Base-by-base conservation (phyloP, 1,140 invertebrate species). In the Zaprionus taronus region DNA sequence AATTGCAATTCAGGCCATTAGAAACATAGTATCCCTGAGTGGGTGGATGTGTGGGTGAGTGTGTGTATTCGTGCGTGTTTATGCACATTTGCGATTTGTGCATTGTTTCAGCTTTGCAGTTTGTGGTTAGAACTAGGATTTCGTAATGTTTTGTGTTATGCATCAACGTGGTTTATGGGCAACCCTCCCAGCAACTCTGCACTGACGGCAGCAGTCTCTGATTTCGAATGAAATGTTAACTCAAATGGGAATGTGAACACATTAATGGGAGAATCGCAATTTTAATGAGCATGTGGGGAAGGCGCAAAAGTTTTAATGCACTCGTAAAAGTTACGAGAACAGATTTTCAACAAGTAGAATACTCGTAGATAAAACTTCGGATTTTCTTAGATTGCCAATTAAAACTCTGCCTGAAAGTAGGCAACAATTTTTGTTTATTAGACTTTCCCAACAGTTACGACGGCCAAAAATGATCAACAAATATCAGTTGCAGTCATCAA, bases 1-100 rank as follows among this genome's bases (percentile, higher is more conserved):
- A 17, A 61, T 28, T 79, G 36, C 61, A 76, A 75, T 75, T 71
- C 20, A 36, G 26, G 70, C 74, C 44, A 61, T 74, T 72, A 47
- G 63, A 62, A 72, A 63, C 56, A 63, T 62, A 64, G 58, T 71
- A 17, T 49, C 41, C 57, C 36, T 77, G 47, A 38, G 47, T 56
- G 12, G 20, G 4, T 47, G 12, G 28, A 6, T 47, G 20, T 64
- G 36, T 44, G 47, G 4, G 20, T 26, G 17, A 60, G 26, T 69
- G 34, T 38, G 34, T 41, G 1, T 58, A 5, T n/a, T 6, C 20
- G 22, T 55, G 63, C 22, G 49, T 47, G 17, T 34, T 47, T 47
- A 24, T 60, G 20, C 61, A 44, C 44, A 69, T n/a, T 62, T 71
- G 65, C 47, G 63, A 41, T 41, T 55, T 55, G 64, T 53, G 24